Base-by-base conservation (phyloP, 2,888 invertebrate genomes). In the Phortica okadai region DNA sequence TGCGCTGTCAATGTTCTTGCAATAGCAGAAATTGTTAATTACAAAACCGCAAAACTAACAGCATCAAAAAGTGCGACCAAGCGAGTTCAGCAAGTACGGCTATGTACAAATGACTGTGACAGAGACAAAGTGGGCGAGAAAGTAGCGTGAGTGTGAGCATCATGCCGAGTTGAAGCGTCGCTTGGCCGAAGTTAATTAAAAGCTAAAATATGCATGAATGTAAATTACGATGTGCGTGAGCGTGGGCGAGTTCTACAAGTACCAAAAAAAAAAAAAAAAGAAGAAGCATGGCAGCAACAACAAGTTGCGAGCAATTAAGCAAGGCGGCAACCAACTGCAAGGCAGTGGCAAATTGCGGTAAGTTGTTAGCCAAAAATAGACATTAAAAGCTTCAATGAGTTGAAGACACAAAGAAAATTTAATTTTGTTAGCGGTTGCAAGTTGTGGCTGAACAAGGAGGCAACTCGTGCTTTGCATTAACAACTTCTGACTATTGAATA, bases 191-290 rank as follows among this genome's bases (percentile, higher is more conserved):
- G 75, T 75, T 75, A 75, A 75, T 75, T 64, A 75, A 75, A 75
- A 75, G 64, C 64, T 75, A 64, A 75, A 75, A 75, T 75, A 75
- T 75, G 72, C 75, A 75, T 75, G 75, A 75, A 69, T 72, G 72
- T 64, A 75, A 75, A 75, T 69, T 75, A 64, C 41, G 59, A 59
- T 25, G 59, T 67, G 59, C 62, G 62, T 25, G 62, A 21, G 50
- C 50, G 3, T 50, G 3, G 50, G 10, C 8, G 16, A 16, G 16
- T 59, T 6, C 8, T 59, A 59, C 59, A 8, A 59, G 16, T 21
- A 14, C 16, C n/a, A 21, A 6, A 59, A 21, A 5, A 21, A 21
- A 21, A 21, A 21, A 0, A 21, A 21, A 21, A 21, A 21, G 21
- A 21, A 21, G 21, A 59, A 59, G 59, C 59, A 59, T 21, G 8